Conservation (phyloP, 1,140 invertebrate species). For the Listronotus oregonensis region DNA sequence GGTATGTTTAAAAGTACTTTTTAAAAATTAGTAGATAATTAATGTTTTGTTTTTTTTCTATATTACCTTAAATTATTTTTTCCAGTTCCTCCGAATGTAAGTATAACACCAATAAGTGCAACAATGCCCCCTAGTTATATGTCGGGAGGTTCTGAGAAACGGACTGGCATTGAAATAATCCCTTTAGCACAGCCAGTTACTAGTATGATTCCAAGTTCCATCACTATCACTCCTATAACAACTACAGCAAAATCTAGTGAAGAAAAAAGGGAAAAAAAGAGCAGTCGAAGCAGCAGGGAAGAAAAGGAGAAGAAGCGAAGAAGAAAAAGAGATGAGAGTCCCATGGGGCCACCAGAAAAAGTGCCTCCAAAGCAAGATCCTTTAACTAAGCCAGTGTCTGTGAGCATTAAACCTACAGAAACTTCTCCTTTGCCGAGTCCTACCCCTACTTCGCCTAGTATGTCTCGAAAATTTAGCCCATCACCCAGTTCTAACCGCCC, state of each 20-base stretch:
- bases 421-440: conserved; percentile 63
- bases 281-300: conserved; percentile 64
- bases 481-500: conserved; percentile 67
- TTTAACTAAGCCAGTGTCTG: conserved; percentile 72
- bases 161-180: conserved; percentile 81
- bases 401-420: conserved; percentile 75
- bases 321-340: conserved; percentile 75
- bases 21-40: too few species aligned
- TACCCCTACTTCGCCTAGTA: conserved; percentile 66
- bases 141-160: conserved; percentile 50
- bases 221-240: conserved; percentile 82
- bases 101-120: conserved; percentile 72
- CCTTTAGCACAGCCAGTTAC: conserved; percentile 67
- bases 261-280: conserved; percentile 67
- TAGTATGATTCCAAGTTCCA: conserved; percentile 72
- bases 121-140: conserved; percentile 62
- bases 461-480: conserved; percentile 69
- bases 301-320: conserved; percentile 77
- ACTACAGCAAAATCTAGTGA: conserved; percentile 62
- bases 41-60: too few species aligned
- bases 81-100: conserved; percentile 71
- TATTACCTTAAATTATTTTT: background rate
- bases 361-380: conserved; percentile 73
- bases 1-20: conserved; percentile 15
- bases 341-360: conserved; percentile 85